Conservation (phyloP, 2,888 invertebrate species). For the Auanema freiburgensis region DNA sequence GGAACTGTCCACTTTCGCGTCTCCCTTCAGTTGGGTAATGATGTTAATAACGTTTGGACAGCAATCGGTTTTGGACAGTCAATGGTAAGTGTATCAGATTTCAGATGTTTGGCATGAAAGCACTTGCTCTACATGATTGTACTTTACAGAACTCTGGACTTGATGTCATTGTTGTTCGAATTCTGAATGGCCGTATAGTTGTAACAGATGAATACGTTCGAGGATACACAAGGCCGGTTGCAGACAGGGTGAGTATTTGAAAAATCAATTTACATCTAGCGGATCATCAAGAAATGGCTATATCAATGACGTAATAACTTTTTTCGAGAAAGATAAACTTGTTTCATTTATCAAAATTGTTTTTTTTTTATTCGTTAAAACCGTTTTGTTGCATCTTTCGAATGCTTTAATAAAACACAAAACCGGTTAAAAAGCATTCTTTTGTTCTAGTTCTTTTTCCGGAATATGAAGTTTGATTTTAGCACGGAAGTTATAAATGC, state of each 20-base stretch:
- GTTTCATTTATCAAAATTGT: too few species aligned
- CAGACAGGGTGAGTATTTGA: constrained; percentile 41
- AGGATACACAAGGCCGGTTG: constrained; percentile 50
- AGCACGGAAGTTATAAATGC: neutral
- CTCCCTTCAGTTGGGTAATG: constrained; percentile 40
- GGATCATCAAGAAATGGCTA: too few species aligned
- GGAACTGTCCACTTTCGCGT: constrained; percentile 52
- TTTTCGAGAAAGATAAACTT: too few species aligned
- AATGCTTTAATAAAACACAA: neutral
- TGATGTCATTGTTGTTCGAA: constrained; percentile 53
- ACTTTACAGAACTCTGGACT: constrained; percentile 51
- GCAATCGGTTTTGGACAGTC: constrained; percentile 55
- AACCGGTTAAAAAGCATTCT: neutral
- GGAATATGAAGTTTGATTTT: too few species aligned
- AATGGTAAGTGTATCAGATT: constrained; percentile 45
- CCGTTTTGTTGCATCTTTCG: too few species aligned
- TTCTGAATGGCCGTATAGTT: constrained; percentile 50
- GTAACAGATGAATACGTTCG: constrained; percentile 59
- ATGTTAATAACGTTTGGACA: constrained; percentile 46
- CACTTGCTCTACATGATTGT: neutral
- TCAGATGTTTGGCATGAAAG: neutral
- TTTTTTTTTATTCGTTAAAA: too few species aligned
- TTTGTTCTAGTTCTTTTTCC: too few species aligned
- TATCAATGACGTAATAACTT: too few species aligned
- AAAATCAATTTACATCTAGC: too few species aligned